A percentile compares a stretch with the other conserved stretches of the same genome.
phyloP scores from a whole-genome alignment of 2,888 invertebrate genomes.

The Itoplectis maculator region DNA sequence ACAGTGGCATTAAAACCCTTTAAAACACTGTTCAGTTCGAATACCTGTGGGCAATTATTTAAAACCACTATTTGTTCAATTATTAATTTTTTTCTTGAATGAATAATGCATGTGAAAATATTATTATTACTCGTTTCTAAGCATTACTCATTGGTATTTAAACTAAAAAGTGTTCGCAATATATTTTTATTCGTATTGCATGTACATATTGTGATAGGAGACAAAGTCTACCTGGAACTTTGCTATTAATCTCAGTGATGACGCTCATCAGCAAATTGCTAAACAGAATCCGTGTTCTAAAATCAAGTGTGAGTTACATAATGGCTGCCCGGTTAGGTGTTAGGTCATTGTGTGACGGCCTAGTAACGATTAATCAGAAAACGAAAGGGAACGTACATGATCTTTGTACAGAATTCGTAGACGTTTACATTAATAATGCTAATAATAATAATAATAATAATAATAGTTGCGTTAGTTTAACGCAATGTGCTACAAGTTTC shows the following conservation, averaged over 20 bases:
- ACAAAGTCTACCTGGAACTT: not conserved
- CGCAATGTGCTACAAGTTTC: no score
- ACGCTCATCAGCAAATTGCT: slow-evolving; percentile 10
- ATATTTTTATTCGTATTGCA: not conserved
- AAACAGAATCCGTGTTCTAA: not conserved
- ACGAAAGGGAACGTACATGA: not conserved
- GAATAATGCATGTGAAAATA: no score
- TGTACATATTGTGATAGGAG: not conserved
- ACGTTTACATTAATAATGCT: slow-evolving; percentile 6
- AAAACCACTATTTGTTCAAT: no score
- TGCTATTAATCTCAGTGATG: not conserved
- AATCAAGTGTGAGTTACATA: slow-evolving; percentile 16
- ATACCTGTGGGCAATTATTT: not conserved
- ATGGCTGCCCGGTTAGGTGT: not conserved
- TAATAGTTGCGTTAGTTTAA: not conserved
- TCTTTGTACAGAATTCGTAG: slow-evolving; percentile 3
- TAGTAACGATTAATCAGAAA: not conserved
- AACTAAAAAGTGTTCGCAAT: not conserved
- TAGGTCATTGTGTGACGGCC: not conserved
- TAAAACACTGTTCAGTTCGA: not conserved
- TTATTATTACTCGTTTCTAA: not conserved
- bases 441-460: slow-evolving; percentile 15
- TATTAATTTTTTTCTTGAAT: no score
- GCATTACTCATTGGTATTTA: not conserved
- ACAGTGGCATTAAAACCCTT: no score